A percentile compares a stretch with the other conserved stretches of the same genome.
These are phyloP conservation scores for Alentia gelatinosa DNA, from an alignment of 2,888 invertebrate species.

Conservation along the genomic window DNA sequence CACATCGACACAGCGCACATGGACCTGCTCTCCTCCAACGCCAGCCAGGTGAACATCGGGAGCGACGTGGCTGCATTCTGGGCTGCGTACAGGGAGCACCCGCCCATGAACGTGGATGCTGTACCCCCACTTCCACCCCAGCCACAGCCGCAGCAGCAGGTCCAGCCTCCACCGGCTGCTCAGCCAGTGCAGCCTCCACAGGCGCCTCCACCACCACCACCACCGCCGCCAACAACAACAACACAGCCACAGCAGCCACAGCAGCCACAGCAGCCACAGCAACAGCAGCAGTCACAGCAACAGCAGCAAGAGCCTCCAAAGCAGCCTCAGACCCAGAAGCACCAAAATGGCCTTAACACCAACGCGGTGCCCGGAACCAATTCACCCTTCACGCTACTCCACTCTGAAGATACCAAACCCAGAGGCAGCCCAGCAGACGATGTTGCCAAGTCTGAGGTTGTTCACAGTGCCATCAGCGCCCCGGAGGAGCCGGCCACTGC, in stretches of 20 bases:
- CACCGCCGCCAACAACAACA: neutral
- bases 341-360: constrained; percentile 39
- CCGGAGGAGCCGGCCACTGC: neutral
- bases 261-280: neutral
- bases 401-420: neutral
- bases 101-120: neutral
- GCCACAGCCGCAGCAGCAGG: neutral
- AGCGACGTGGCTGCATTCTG: constrained; percentile 49
- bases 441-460: neutral
- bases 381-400: constrained; percentile 33
- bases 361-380: neutral
- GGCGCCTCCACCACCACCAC: neutral
- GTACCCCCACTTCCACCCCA: neutral
- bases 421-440: neutral
- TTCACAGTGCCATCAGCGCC: neutral
- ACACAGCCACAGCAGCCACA: neutral
- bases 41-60: constrained; percentile 36
- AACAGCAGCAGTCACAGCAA: neutral
- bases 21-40: neutral
- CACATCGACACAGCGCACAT: constrained; percentile 55
- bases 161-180: constrained; percentile 14
- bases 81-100: constrained; percentile 35
- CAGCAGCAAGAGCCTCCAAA: neutral
- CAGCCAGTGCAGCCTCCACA: constrained; percentile 8
- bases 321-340: neutral